Conservation (phyloP, 2,113 vertebrate species). For the Varanus salvator region DNA sequence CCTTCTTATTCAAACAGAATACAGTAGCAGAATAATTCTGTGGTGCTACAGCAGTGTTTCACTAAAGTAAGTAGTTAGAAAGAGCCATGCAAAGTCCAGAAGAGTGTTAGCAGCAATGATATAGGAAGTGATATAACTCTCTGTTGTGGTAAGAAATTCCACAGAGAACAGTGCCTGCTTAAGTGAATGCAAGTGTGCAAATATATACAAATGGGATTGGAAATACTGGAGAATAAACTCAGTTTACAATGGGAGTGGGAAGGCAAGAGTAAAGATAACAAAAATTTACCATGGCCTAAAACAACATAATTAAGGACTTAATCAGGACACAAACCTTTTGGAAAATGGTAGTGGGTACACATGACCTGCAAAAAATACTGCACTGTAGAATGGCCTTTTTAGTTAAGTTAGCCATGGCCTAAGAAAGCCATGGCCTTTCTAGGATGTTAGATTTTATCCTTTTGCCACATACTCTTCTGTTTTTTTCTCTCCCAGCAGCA, state of each 20-base stretch:
- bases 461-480: background rate
- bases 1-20: background rate
- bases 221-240: background rate
- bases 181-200: too few species aligned
- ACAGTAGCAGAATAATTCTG: background rate
- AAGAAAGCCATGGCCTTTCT: background rate
- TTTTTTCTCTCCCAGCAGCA: background rate
- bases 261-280: background rate
- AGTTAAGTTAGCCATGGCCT: background rate
- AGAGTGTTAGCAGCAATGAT: background rate
- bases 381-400: background rate
- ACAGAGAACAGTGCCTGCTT: background rate
- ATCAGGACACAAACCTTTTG: background rate
- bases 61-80: background rate
- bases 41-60: background rate
- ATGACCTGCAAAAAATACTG: background rate
- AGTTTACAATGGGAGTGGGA: background rate
- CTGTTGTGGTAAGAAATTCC: too few species aligned
- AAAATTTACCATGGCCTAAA: background rate
- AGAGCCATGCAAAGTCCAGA: background rate
- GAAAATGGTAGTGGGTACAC: background rate
- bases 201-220: background rate
- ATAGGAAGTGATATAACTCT: background rate
- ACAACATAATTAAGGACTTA: background rate
- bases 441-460: background rate